Base-by-base conservation (phyloP, 2,113 vertebrate species). In the Picathartes gymnocephalus region DNA sequence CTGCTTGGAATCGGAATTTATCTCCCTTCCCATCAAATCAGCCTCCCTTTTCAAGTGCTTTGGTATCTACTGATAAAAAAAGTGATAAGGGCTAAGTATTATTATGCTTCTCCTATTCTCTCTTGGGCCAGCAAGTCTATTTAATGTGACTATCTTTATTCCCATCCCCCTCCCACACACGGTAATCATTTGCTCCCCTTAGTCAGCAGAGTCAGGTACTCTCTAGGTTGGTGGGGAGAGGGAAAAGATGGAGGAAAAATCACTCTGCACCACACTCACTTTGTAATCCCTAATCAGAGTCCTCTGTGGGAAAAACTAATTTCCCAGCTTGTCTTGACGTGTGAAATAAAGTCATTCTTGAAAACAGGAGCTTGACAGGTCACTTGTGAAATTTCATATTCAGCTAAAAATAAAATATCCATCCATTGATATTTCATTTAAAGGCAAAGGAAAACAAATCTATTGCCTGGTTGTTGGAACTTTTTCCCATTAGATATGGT, bases 401-500 rank as follows among this genome's bases (percentile, higher is more conserved):
- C 94, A 97, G 91, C 94, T 96, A 94, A 96, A 97, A 97, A 97
- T 97, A 96, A 97, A 97, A 97, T 97, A 96, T 90, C 96, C 94
- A 97, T 97, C 95, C 95, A 97, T 97, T 97, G 97, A 97, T 97
- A 97, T 97, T 97, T 97, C 92, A 96, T 97, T 97, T 97, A 95
- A 95, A 97, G 85, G 90, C n/a, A 85, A 94, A 87, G 88, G 71
- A 88, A 97, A 97, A 95, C 84, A 96, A 90, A 95, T 95, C 37
- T 92, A 90, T 95, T 74, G 51, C 72, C 37, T 82, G 15, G 24
- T 90, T 69, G 58, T n/a, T 37, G 56, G 66, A 72, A 74, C 6
- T 42, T 19, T 40, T 86, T 80, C 47, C 44, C 58, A 71, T 90
- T 93, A 74, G 51, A 83, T 89, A 86, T 20, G 42, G 47, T 66